Percentiles rank a stretch among this genome's conserved stretches.
These are phyloP conservation scores for Idaea aversata DNA, from an alignment of 2,888 invertebrate genomes.

Conservation along the genomic window DNA sequence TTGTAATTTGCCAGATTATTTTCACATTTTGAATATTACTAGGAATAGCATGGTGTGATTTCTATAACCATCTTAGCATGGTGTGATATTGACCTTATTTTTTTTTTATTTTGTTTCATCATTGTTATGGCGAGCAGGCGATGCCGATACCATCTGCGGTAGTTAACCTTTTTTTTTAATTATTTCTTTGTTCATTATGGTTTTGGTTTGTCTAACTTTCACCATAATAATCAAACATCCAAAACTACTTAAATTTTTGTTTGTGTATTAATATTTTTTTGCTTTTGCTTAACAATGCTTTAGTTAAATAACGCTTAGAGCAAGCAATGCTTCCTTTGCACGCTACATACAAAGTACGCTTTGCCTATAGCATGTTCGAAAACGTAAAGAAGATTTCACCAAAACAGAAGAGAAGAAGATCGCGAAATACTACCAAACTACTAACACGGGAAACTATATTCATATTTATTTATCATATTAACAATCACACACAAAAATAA, in stretches of 20 bases:
- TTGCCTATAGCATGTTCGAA: neutral
- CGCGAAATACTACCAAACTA: too few relatives aligned
- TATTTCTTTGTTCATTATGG: conserved; percentile 41
- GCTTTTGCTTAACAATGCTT: neutral
- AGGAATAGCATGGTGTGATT: conserved; percentile 33
- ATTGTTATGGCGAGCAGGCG: conserved; percentile 81
- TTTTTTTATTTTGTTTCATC: conserved; percentile 75
- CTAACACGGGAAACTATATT: too few relatives aligned
- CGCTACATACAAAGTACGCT: too few relatives aligned
- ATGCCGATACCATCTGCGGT: conserved; percentile 86
- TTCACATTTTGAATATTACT: conserved; percentile 11
- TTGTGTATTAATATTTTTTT: neutral
- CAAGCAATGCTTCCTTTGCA: neutral
- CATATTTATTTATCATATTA: too few relatives aligned
- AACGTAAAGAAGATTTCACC: too few relatives aligned
- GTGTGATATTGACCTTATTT: conserved; percentile 60
- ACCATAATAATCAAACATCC: neutral
- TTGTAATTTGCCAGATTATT: neutral
- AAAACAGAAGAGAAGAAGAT: too few relatives aligned
- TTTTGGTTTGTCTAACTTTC: conserved; percentile 43
- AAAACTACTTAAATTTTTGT: neutral
- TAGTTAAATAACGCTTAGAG: neutral
- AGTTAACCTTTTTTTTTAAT: conserved; percentile 76
- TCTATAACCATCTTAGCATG: conserved; percentile 57
- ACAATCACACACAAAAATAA: too few relatives aligned